phyloP scores from a whole-genome alignment of 2,797 vertebrate species.

The Glossophaga mutica region DNA sequence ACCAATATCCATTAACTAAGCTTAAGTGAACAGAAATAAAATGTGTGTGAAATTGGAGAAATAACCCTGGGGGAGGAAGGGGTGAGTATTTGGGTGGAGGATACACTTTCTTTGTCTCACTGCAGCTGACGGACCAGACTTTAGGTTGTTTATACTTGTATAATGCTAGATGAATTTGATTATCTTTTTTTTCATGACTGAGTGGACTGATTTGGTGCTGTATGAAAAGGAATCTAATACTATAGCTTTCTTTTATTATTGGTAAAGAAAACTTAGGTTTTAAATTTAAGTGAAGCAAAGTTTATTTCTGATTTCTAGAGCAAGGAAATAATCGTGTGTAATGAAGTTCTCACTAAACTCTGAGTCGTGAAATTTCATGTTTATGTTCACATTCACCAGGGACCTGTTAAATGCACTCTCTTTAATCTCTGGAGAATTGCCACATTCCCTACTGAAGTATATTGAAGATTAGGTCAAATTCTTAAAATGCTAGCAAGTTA shows the following conservation, averaged over 20 bases:
- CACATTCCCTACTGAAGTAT: neutral
- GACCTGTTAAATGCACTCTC: neutral
- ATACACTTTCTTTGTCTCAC: neutral
- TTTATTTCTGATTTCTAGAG: neutral
- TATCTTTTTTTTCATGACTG: neutral
- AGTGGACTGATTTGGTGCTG: neutral
- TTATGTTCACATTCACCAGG: neutral
- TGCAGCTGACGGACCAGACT: neutral
- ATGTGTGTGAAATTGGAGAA: neutral
- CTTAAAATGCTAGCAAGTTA: conserved; percentile 17
- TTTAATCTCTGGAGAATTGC: neutral
- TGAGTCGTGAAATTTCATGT: neutral
- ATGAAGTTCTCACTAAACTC: neutral
- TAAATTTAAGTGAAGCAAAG: neutral
- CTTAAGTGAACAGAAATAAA: neutral
- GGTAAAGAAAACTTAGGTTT: neutral
- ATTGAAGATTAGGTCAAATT: conserved; percentile 35
- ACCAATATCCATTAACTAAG: neutral
- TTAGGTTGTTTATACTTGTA: neutral
- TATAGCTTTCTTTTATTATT: neutral
- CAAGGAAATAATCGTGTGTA: neutral
- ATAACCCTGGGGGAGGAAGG: neutral
- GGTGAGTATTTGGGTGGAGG: neutral
- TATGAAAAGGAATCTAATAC: neutral
- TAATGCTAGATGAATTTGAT: neutral